A percentile compares a stretch with the other conserved stretches of the same genome.
Evolutionary conservation across 2,113 vertebrate species (phyloP).

Genomic region (Leptobrachium leishanense): DNA sequence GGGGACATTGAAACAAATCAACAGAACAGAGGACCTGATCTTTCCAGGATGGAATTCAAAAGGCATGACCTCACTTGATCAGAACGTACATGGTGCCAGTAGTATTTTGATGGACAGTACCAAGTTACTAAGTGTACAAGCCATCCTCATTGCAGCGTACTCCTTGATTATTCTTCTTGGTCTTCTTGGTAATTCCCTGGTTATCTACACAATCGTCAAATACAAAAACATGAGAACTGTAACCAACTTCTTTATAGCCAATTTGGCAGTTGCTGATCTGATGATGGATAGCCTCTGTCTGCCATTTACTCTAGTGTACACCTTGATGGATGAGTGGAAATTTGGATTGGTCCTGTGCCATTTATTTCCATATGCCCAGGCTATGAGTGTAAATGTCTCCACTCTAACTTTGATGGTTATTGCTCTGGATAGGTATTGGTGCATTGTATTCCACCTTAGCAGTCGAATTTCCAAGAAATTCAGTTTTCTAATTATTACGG

Average conservation of each 20-base stretch:
- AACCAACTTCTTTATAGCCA: slow-evolving; percentile 92
- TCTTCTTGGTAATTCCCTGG: slow-evolving; percentile 81
- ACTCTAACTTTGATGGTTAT: slow-evolving; percentile 86
- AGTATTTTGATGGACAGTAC: slow-evolving; percentile 81
- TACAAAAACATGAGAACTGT: slow-evolving; percentile 90
- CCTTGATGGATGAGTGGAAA: slow-evolving; percentile 86
- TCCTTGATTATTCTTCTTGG: slow-evolving; percentile 86
- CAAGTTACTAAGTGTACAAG: slow-evolving; percentile 81
- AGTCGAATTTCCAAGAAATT: slow-evolving; percentile 77
- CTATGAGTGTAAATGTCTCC: slow-evolving; percentile 86
- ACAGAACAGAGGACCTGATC: slow-evolving; percentile 66
- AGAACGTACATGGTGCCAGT: slow-evolving; percentile 62
- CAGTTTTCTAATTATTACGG: slow-evolving; percentile 79
- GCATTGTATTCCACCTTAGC: slow-evolving; percentile 86
- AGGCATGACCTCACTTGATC: slow-evolving; percentile 61
- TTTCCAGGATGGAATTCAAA: slow-evolving; percentile 55
- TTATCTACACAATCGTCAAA: slow-evolving; percentile 85
- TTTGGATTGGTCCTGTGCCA: slow-evolving; percentile 86
- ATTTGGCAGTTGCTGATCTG: slow-evolving; percentile 86
- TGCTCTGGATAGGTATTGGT: slow-evolving; percentile 85
- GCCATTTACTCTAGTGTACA: slow-evolving; percentile 88
- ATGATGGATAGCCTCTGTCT: slow-evolving; percentile 86
- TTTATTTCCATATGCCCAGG: slow-evolving; percentile 85
- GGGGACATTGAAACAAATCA: slow-evolving; percentile 72
- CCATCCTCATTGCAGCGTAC: slow-evolving; percentile 80